Conservation (phyloP, 2,113 vertebrate species). For the Amia ocellicauda region DNA sequence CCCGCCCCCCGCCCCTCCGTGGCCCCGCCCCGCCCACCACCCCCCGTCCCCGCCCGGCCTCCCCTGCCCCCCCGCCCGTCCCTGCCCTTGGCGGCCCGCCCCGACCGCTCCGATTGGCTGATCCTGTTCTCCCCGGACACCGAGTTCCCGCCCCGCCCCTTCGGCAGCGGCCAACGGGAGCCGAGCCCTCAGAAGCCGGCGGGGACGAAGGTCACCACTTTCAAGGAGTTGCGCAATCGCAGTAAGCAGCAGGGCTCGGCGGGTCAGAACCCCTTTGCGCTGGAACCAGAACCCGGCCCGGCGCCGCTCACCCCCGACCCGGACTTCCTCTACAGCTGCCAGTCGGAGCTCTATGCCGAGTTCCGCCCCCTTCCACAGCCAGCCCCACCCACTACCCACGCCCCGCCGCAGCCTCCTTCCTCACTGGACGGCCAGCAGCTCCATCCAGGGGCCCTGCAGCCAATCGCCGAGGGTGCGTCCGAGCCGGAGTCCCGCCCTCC, state of each 20-base stretch:
- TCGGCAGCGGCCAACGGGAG: constrained; percentile 41
- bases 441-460: constrained; percentile 50
- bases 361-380: constrained; percentile 54
- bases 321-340: constrained; percentile 66
- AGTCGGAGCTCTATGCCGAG: constrained; percentile 50
- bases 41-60: constrained; percentile 45
- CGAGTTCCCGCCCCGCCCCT: constrained; percentile 58
- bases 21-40: constrained; percentile 56
- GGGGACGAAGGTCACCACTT: constrained; percentile 81
- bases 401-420: constrained; percentile 60
- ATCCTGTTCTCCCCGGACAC: constrained; percentile 88
- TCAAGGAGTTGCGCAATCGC: constrained; percentile 84
- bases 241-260: constrained; percentile 56
- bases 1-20: constrained; percentile 66
- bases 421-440: constrained; percentile 71
- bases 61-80: constrained; percentile 37
- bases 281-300: constrained; percentile 60
- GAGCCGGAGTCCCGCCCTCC: constrained; percentile 42
- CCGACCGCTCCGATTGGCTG: constrained; percentile 85
- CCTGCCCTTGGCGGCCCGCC: constrained; percentile 59
- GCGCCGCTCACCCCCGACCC: constrained; percentile 62
- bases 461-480: constrained; percentile 62
- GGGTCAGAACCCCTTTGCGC: constrained; percentile 27
- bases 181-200: constrained; percentile 12
- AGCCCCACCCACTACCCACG: constrained; percentile 31